These are phyloP conservation scores for Coleophora flavipennella DNA, from an alignment of 2,888 invertebrate genomes.

Conservation along the genomic window DNA sequence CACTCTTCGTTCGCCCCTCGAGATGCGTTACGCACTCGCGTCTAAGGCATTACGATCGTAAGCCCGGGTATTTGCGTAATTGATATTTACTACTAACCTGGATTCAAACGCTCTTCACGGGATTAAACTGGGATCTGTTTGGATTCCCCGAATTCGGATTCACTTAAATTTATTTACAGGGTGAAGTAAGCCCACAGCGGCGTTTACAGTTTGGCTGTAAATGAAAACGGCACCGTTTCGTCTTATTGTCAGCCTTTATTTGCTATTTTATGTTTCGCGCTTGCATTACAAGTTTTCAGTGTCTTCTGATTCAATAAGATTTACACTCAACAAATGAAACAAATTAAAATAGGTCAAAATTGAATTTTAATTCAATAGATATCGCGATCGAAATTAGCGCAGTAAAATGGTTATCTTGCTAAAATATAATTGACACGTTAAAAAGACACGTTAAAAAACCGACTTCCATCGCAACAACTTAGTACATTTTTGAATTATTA, in stretches of 20 bases:
- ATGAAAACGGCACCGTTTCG: constrained; percentile 3
- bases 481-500: too few species aligned
- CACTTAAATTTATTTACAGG: constrained; percentile 60
- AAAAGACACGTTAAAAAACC: too few species aligned
- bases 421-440: too few species aligned
- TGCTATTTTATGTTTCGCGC: background rate
- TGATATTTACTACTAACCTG: constrained; percentile 72
- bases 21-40: constrained; percentile 13
- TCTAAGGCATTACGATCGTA: constrained; percentile 41
- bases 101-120: constrained; percentile 53
- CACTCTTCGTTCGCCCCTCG: constrained; percentile 17
- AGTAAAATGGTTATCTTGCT: too few species aligned
- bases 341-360: too few species aligned
- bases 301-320: background rate
- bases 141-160: constrained; percentile 55
- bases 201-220: constrained; percentile 30
- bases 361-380: too few species aligned
- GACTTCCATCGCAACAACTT: too few species aligned
- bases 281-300: too few species aligned
- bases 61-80: constrained; percentile 62
- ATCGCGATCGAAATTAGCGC: too few species aligned
- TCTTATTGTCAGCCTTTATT: constrained; percentile 1
- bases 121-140: constrained; percentile 63
- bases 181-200: constrained; percentile 33
- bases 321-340: constrained; percentile 15